Evolutionary conservation across 2,888 invertebrate species (phyloP).

Genomic region (Heliconius charithonia): DNA sequence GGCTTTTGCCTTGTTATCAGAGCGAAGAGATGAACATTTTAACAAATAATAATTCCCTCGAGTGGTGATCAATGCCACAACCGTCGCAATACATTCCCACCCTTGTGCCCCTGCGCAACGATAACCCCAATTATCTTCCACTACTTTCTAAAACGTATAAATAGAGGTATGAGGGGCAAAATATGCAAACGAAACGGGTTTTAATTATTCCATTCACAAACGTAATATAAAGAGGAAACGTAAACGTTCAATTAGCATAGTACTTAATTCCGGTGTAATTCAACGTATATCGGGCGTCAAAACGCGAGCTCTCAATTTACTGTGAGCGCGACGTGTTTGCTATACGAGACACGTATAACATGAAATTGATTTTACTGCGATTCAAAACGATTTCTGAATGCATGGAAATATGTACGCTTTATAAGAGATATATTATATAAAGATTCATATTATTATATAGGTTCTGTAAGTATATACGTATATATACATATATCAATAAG

Average conservation of each 20-base stretch:
- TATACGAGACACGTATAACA: too few relatives aligned
- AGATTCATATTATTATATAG: too few relatives aligned
- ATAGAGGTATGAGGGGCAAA: not conserved
- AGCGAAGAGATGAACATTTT: not conserved
- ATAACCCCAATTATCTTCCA: not conserved
- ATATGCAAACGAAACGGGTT: not conserved
- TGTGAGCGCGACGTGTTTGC: slow-evolving; percentile 39
- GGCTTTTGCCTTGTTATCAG: not conserved
- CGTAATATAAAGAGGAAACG: slow-evolving; percentile 32
- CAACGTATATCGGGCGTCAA: slow-evolving; percentile 52
- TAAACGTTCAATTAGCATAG: slow-evolving; percentile 34
- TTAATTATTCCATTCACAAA: slow-evolving; percentile 23
- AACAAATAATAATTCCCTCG: not conserved
- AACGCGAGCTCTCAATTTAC: slow-evolving; percentile 51
- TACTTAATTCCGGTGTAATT: slow-evolving; percentile 52
- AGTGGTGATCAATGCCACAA: not conserved
- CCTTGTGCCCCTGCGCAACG: too few relatives aligned
- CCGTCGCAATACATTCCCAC: not conserved
- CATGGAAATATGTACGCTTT: not conserved
- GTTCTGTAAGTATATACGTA: too few relatives aligned
- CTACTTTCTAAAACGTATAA: not conserved
- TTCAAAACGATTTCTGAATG: slow-evolving; percentile 45
- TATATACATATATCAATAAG: too few relatives aligned
- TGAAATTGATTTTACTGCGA: slow-evolving; percentile 47
- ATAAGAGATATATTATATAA: not conserved